Percentiles rank a stretch among this genome's conserved stretches.
phyloP scores from a whole-genome alignment of 2,888 invertebrate species.

The Fissipunctia ypsillon region DNA sequence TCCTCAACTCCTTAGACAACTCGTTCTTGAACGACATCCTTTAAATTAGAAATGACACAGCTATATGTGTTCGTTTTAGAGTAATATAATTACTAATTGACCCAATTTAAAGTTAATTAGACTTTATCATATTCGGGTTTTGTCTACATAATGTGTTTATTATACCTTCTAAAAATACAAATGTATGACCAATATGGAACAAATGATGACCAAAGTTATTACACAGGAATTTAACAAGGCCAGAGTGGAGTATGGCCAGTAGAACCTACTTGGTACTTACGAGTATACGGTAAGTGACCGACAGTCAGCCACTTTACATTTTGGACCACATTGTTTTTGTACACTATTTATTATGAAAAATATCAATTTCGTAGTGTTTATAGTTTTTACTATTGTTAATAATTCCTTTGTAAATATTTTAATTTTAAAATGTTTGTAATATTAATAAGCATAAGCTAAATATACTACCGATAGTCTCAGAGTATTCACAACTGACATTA shows the following conservation, averaged over 20 bases:
- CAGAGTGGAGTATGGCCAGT: constrained; percentile 58
- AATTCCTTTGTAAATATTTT: constrained; percentile 87
- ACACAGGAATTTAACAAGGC: constrained; percentile 81
- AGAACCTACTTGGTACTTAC: constrained; percentile 41
- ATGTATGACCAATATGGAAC: constrained; percentile 81
- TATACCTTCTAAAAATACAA: constrained; percentile 59
- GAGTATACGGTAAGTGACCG: constrained; percentile 57
- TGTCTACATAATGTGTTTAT: constrained; percentile 65
- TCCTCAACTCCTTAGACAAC: constrained; percentile 95
- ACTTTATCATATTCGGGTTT: constrained; percentile 67
- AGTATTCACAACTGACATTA: constrained; percentile 72
- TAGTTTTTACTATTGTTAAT: constrained; percentile 86
- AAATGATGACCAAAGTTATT: constrained; percentile 86
- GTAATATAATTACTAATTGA: constrained; percentile 67
- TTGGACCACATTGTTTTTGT: constrained; percentile 85
- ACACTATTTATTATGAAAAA: constrained; percentile 87
- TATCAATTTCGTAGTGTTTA: constrained; percentile 87
- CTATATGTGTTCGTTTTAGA: constrained; percentile 57
- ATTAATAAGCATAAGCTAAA: constrained; percentile 72
- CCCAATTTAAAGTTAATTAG: constrained; percentile 73
- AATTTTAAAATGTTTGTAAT: constrained; percentile 81
- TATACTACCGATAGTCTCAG: constrained; percentile 72
- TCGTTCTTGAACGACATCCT: constrained; percentile 93
- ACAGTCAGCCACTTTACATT: constrained; percentile 79
- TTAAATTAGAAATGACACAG: constrained; percentile 72